Evolutionary conservation across 1,140 invertebrate species (phyloP).

Genomic region (Drosophila pruinosa): DNA sequence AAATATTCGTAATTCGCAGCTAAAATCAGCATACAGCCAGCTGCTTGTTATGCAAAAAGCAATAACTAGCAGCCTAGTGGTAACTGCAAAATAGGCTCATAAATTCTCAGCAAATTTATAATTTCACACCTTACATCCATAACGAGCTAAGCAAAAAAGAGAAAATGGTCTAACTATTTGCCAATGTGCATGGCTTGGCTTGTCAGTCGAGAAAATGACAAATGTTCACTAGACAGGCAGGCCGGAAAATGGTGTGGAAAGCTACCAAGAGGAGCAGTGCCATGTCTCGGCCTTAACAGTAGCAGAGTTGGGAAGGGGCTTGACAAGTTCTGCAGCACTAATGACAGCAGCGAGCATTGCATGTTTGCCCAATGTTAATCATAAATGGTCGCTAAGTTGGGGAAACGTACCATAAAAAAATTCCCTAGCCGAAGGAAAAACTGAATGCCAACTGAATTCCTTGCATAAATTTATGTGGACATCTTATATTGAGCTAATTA

Average conservation of each 20-base stretch:
- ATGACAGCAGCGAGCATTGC: conserved; percentile 71
- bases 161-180: conserved; percentile 68
- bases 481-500: conserved; percentile 49
- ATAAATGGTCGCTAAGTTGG: conserved; percentile 53
- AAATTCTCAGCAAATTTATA: conserved; percentile 72
- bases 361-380: conserved; percentile 75
- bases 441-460: conserved; percentile 17
- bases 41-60: conserved; percentile 37
- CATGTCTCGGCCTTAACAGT: neutral
- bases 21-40: neutral
- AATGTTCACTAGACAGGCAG: conserved; percentile 75
- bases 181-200: conserved; percentile 67
- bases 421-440: neutral
- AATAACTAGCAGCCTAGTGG: conserved; percentile 47
- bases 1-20: neutral
- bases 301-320: neutral
- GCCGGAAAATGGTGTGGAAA: conserved; percentile 54
- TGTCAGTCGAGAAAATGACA: conserved; percentile 72
- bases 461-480: conserved; percentile 49
- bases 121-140: conserved; percentile 71
- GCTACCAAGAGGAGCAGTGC: conserved; percentile 10
- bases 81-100: conserved; percentile 60
- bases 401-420: conserved; percentile 12
- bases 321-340: conserved; percentile 35
- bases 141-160: conserved; percentile 42